Evolutionary conservation across 2,888 invertebrate species (phyloP).

Genomic region (Antheraea yamamai): DNA sequence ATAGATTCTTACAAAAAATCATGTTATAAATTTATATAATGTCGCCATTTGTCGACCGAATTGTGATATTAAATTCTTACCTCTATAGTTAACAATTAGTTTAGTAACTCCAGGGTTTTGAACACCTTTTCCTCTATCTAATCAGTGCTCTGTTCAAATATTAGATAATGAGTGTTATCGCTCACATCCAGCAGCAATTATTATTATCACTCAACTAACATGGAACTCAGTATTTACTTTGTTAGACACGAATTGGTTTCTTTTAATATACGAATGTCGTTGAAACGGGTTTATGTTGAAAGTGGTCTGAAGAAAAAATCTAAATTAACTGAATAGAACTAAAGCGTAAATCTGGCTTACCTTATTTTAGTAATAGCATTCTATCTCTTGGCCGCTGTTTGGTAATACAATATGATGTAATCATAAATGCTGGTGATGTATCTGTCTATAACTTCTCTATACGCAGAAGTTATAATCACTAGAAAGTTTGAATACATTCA

Average conservation of each 20-base stretch:
- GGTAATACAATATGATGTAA: neutral
- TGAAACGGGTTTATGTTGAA: slow-evolving; percentile 18
- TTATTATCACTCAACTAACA: slow-evolving; percentile 73
- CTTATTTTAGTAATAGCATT: neutral
- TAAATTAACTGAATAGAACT: slow-evolving; percentile 4
- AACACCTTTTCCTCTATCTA: slow-evolving; percentile 65
- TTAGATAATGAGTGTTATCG: slow-evolving; percentile 74
- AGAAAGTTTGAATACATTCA: too few relatives aligned
- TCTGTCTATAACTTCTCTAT: too few relatives aligned
- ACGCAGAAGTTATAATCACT: too few relatives aligned
- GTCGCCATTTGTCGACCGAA: neutral
- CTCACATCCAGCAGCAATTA: slow-evolving; percentile 76
- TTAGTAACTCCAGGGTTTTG: slow-evolving; percentile 51
- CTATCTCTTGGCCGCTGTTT: neutral
- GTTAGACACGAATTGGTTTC: slow-evolving; percentile 55
- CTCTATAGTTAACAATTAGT: slow-evolving; percentile 35
- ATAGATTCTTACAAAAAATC: neutral
- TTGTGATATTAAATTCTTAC: slow-evolving; percentile 23
- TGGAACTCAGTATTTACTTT: slow-evolving; percentile 65
- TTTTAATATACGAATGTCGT: slow-evolving; percentile 22
- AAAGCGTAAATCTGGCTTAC: neutral
- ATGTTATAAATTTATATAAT: neutral
- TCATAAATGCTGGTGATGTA: neutral
- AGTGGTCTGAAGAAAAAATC: slow-evolving; percentile 15
- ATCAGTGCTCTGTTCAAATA: slow-evolving; percentile 70